phyloP scores from a whole-genome alignment of 1,140 invertebrate species.

The Paraescarpia echinospica region DNA sequence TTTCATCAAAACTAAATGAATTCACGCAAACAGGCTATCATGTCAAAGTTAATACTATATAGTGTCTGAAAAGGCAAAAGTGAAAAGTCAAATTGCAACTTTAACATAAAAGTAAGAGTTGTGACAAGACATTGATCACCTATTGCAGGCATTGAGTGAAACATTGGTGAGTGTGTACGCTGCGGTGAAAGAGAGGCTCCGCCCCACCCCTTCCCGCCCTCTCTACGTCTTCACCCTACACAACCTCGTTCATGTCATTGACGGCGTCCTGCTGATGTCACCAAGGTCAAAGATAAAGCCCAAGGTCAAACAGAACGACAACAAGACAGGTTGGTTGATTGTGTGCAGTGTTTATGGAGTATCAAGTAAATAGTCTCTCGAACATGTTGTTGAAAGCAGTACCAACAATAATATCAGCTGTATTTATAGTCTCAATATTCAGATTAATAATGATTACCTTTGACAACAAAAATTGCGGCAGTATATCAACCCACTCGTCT shows the following conservation, averaged over 20 bases:
- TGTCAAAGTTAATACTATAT: too few species aligned
- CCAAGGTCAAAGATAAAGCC: constrained; percentile 40
- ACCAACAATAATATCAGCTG: too few species aligned
- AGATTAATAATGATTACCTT: too few species aligned
- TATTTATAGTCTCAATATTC: too few species aligned
- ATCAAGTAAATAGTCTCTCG: too few species aligned
- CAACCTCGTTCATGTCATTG: constrained; percentile 48
- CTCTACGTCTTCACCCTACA: constrained; percentile 56
- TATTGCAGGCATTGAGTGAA: neutral
- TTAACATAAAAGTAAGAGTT: neutral
- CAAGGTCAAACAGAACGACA: neutral
- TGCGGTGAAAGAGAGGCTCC: constrained; percentile 45
- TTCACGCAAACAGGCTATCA: too few species aligned
- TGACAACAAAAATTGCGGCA: too few species aligned
- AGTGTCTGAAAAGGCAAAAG: neutral
- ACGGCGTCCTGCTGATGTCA: constrained; percentile 55
- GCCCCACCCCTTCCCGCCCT: constrained; percentile 48
- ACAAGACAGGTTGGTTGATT: neutral
- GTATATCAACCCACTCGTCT: too few species aligned
- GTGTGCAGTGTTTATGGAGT: too few species aligned
- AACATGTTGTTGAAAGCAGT: too few species aligned
- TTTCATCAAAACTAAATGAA: too few species aligned
- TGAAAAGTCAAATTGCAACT: neutral
- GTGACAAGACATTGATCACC: neutral
- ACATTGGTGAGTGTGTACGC: constrained; percentile 46